A percentile compares a stretch with the other conserved stretches of the same genome.
These are phyloP conservation scores for Clarias magur DNA, from an alignment of 2,113 vertebrate species.

Conservation along the genomic window DNA sequence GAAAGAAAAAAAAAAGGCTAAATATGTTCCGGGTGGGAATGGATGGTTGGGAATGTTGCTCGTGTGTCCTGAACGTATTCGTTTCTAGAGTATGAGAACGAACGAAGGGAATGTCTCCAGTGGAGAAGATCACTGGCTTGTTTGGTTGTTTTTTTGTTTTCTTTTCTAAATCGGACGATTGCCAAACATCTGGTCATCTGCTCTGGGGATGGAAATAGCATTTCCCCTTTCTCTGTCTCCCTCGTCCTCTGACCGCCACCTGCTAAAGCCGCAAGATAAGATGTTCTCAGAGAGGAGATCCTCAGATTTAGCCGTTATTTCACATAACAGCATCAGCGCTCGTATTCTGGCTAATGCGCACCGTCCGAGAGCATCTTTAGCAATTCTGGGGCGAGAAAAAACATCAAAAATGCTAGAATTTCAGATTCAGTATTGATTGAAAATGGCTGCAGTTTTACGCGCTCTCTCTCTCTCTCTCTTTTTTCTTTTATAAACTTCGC, in stretches of 20 bases:
- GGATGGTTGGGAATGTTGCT: neutral
- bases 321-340: neutral
- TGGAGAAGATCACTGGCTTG: conserved; percentile 2
- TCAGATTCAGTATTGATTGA: neutral
- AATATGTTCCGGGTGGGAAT: neutral
- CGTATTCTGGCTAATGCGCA: neutral
- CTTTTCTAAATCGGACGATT: neutral
- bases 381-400: neutral
- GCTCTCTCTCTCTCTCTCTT: too few species aligned
- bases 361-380: neutral
- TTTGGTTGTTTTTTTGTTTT: conserved; percentile 8
- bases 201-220: conserved; percentile 4
- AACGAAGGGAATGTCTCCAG: neutral
- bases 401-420: neutral
- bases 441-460: neutral
- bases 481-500: neutral
- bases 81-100: neutral
- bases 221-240: conserved; percentile 4
- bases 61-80: neutral
- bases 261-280: neutral
- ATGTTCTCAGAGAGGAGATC: neutral
- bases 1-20: neutral
- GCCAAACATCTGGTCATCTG: conserved; percentile 24
- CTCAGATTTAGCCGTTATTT: neutral
- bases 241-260: neutral